A percentile compares a stretch with the other conserved stretches of the same genome.
phyloP scores from a whole-genome alignment of 2,888 invertebrate genomes.

The Pollenia angustigena region DNA sequence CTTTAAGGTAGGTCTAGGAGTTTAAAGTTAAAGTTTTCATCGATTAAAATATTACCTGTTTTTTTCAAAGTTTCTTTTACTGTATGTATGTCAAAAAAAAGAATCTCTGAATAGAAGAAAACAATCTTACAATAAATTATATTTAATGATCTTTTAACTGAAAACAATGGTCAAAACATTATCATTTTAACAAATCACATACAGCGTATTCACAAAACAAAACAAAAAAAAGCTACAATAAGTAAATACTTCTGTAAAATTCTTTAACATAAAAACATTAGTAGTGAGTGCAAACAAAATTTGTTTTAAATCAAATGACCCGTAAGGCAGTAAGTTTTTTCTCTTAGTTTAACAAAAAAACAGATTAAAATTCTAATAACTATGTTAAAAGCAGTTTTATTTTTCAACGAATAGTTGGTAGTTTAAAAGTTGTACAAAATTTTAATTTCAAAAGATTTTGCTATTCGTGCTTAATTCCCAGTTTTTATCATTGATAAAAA shows the following conservation, averaged over 20 bases:
- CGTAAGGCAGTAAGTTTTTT: conserved; percentile 21
- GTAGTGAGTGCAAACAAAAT: conserved; percentile 3
- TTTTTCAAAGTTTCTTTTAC: not conserved
- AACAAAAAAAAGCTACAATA: not conserved
- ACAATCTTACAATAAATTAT: conserved; percentile 62
- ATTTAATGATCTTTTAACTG: conserved; percentile 36
- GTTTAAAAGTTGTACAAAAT: no score
- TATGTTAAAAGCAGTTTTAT: not conserved
- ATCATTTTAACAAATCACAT: conserved; percentile 42
- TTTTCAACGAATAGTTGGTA: no score
- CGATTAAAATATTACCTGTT: not conserved
- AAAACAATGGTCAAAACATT: conserved; percentile 25
- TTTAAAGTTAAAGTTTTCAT: no score
- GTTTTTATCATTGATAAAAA: no score
- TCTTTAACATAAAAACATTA: not conserved
- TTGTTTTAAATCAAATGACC: conserved; percentile 57
- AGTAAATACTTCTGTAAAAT: conserved; percentile 11
- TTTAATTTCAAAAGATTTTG: no score
- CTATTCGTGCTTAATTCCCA: no score
- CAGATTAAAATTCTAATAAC: not conserved
- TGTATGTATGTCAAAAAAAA: not conserved
- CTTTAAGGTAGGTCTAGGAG: no score
- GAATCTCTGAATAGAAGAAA: conserved; percentile 5
- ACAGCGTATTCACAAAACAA: not conserved
- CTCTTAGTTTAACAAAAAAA: not conserved